Conservation (phyloP, 2,888 invertebrate genomes). For the Phania funesta region DNA sequence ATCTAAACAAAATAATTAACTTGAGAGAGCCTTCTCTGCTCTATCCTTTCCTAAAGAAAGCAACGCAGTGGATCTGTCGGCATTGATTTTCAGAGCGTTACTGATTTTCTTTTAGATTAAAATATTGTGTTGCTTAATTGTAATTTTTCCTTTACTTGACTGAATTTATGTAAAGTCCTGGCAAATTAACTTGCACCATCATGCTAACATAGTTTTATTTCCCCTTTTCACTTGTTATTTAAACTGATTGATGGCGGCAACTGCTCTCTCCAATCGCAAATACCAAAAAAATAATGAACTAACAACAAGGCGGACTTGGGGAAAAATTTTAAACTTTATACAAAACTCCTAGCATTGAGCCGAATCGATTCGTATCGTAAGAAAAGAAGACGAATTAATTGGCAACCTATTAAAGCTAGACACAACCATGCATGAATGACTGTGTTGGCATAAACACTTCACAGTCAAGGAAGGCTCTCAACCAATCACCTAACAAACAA, state of each 20-base stretch:
- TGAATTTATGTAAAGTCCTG: neutral
- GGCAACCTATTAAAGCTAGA: slow-evolving; percentile 59
- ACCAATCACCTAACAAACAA: slow-evolving; percentile 17
- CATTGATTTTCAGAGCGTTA: no score
- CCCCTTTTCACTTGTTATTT: neutral
- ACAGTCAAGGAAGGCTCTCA: neutral
- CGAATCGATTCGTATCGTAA: slow-evolving; percentile 33
- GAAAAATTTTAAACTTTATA: neutral
- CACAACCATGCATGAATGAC: slow-evolving; percentile 43
- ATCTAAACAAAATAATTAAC: no score
- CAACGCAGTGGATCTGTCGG: no score
- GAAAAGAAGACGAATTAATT: slow-evolving; percentile 61
- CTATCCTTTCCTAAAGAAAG: no score
- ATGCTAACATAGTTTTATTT: neutral
- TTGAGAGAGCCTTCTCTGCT: no score
- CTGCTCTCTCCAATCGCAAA: neutral
- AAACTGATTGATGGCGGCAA: slow-evolving; percentile 25
- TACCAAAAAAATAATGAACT: neutral
- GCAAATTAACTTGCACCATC: neutral
- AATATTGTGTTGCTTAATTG: neutral
- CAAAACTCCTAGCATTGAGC: slow-evolving; percentile 22
- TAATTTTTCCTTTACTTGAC: neutral
- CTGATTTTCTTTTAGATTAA: neutral
- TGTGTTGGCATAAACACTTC: slow-evolving; percentile 8
- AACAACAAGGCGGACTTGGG: neutral